Evolutionary conservation across 2,797 vertebrate genomes (phyloP), one percentile per base, ranked within the genome.

Genomic region (Salarias fasciatus): DNA sequence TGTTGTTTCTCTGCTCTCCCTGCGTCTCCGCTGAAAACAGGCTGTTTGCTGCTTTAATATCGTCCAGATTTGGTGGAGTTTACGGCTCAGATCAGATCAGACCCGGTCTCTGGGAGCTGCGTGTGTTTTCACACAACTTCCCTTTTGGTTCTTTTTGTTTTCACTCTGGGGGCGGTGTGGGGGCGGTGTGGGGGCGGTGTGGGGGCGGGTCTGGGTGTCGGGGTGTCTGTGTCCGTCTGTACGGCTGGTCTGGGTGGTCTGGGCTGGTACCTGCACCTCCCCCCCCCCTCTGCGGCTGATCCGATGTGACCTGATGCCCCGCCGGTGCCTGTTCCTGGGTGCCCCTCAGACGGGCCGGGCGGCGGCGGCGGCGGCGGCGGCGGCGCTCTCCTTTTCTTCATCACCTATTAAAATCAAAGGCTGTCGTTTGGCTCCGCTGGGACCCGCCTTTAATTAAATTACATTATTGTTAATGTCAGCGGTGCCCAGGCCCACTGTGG

Each of bases 381-480:
- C 30, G 18, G 73, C 8, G 63, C 35, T 69, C 68, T 38, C 73
- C 58, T 74, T 83, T 88, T 92, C 84, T 89, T 92, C 89, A 91
- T 86, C 83, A 75, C 88, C 80, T 86, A 92, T 93, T 93, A 92
- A 81, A 91, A 91, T 93, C 89, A 92, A 92, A 82, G 78, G 60
- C 11, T 42, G 30, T 65, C 14, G 52, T 59, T 69, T 52, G 70
- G 66, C 53, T 83, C 58, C 72, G 84, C 73, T 44, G 77, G 79
- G 87, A 88, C 88, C 86, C 63, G 37, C 63, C 86, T 91, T 93
- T 93, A 93, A 93, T 94, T 94, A 94, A 91, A 88, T 91, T 88
- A 91, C 90, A 93, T 94, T 92, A 93, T 90, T 93, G 93, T 93
- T 92, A 94, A 93, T 90, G 92, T 93, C 92, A 94, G 89, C 85